Base-by-base conservation (phyloP, 2,888 invertebrate genomes). In the Oscheius sp. region DNA sequence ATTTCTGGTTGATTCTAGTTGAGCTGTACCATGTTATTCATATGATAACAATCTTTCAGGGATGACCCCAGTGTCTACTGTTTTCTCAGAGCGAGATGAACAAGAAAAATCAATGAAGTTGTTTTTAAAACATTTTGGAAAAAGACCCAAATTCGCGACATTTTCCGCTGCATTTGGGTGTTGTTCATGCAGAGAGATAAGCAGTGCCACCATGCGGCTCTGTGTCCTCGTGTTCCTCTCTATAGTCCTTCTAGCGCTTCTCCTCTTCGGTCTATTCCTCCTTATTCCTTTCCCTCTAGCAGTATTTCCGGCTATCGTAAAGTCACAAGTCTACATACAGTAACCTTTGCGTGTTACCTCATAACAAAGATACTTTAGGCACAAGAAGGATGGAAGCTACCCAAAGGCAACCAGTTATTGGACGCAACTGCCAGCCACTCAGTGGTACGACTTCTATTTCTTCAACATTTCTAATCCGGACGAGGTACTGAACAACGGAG, bases 391-490 rank as follows among this genome's bases (percentile, higher is more conserved):
- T 70, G 82, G 80, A 35, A 74, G 74, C 70, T 77, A 63, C 42
- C 75, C 80, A 32, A 82, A 76, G 59, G 74, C 76, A 51, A 82
- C 82, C 13, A 78, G 53, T 55, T 80, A 73, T 70, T 82, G 82
- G 82, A 68, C 72, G 3, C 70, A 75, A 32, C 63, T 80, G 10
- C 82, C 82, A 10, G 80, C 78, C 3, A 62, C 58, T 10, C 79
- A 82, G 71, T 65, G 74, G 42, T 80, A 70, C 59, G 74, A 72
- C 2, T 79, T 77, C 60, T 59, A 77, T 32, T 63, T 80, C n/a
- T 82, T 79, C 68, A 82, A 82, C 48, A 75, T 82, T n/a, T 80
- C 82, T 0, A 82, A 82, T 75, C 80, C 82, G 10, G 80, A 82
- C 73, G 82, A 80, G 70, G 80, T 82, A 2, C 66, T 80, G 4